Evolutionary conservation across 2,888 invertebrate species (phyloP), one percentile per base, ranked within the genome.

Genomic region (Scelioninae gen. 1): DNA sequence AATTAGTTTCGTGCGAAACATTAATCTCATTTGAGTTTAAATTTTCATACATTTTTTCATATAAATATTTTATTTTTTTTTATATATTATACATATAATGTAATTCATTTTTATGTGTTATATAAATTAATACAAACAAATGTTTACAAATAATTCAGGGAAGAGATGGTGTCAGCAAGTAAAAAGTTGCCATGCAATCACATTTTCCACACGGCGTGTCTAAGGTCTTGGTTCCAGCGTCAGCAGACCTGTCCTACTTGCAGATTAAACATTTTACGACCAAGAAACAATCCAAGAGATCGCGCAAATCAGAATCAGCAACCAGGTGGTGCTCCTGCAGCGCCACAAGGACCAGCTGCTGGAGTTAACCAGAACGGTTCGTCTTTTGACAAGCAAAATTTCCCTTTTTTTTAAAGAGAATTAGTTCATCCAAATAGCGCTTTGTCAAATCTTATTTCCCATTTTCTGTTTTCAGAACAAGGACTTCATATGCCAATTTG

Each of bases 221-320:
- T 99, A 71, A 95, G 99, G 60, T 98, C 98, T 45, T 99, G 99
- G 99, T 99, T 99, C 93, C 99, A 99, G 93, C 95, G 99, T 8
- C 99, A 99, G 92, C 99, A 99, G 93, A 99, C 99, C 5, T 99
- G 99, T 91, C 99, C 99, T 0, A 99, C 99, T 5, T 99, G 99
- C 92, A 95, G 99, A 11, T 94, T 98, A 85, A 98, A 99, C 93
- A 98, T 96, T 66, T 91, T 95, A 63, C 92, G 94, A 79, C 92
- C 93, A 5, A 87, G 90, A n/a, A 86, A 87, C 0, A 77, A 87
- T 74, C 86, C 83, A 32, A 13, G 85, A 43, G 81, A 81, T 51
- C 56, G 81, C 38, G 75, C 34, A 2, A 81, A 76, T 49, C 92
- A 87, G 85, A 93, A 88, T 88, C 93, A 87, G 83, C 91, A 86